Evolutionary conservation across 1,140 invertebrate species (phyloP).

Genomic region (Drosophila bocqueti): DNA sequence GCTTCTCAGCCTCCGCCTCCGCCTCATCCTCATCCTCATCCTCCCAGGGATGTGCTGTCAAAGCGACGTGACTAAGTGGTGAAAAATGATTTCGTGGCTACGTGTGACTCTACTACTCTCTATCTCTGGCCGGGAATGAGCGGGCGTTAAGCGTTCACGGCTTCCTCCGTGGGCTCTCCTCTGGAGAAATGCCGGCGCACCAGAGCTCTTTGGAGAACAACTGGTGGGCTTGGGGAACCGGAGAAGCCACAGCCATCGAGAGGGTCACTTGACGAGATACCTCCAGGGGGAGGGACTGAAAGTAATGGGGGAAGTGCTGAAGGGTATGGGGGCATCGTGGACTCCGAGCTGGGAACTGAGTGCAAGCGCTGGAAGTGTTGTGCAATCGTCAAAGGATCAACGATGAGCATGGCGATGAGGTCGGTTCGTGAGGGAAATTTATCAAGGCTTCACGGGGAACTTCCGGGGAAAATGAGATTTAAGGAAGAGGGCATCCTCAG

Average conservation of each 20-base stretch:
- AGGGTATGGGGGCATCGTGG: slow-evolving; percentile 5
- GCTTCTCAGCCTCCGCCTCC: background rate
- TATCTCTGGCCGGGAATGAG: slow-evolving; percentile 57
- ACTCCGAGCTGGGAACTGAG: slow-evolving; percentile 43
- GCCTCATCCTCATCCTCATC: slow-evolving; percentile 5
- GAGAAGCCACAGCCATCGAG: slow-evolving; percentile 55
- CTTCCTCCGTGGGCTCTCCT: slow-evolving; percentile 32
- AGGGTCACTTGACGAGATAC: slow-evolving; percentile 64
- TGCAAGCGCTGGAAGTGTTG: slow-evolving; percentile 59
- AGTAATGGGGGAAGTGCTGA: slow-evolving; percentile 8
- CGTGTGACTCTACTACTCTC: slow-evolving; percentile 65
- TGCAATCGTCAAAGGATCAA: slow-evolving; percentile 82
- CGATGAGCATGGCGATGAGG: slow-evolving; percentile 41
- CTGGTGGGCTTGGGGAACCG: slow-evolving; percentile 32
- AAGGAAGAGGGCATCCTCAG: background rate
- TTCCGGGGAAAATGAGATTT: slow-evolving; percentile 2
- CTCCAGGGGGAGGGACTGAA: slow-evolving; percentile 28
- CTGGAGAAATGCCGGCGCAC: slow-evolving; percentile 21
- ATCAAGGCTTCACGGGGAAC: slow-evolving; percentile 38
- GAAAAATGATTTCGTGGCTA: slow-evolving; percentile 83
- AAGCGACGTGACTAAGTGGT: slow-evolving; percentile 83
- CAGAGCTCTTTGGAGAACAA: slow-evolving; percentile 8
- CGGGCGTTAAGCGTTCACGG: slow-evolving; percentile 66
- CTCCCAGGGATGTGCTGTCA: slow-evolving; percentile 63
- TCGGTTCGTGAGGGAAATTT: slow-evolving; percentile 45